Percentiles rank a stretch among this genome's conserved stretches.
Evolutionary conservation across 2,888 invertebrate species (phyloP).

Genomic region (Dryobota labecula): DNA sequence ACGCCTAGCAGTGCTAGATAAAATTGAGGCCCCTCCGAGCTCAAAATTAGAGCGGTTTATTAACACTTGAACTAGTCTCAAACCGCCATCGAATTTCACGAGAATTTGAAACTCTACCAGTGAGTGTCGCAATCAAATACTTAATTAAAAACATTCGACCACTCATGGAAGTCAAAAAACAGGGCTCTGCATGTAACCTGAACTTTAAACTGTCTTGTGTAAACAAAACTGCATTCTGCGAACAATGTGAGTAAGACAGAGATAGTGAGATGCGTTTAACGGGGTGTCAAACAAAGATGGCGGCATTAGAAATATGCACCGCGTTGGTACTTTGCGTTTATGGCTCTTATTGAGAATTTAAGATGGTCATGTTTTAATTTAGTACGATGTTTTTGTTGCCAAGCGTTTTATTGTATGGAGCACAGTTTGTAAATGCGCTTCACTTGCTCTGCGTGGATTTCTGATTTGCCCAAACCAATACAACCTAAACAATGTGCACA

Average conservation of each 20-base stretch:
- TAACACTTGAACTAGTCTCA: not conserved
- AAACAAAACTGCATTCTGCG: slow-evolving; percentile 65
- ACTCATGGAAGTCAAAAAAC: slow-evolving; percentile 44
- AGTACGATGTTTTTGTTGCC: slow-evolving; percentile 4
- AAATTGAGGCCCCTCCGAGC: not conserved
- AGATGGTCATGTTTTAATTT: slow-evolving; percentile 19
- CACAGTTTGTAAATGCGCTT: not conserved
- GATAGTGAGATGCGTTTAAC: slow-evolving; percentile 21
- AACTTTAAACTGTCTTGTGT: slow-evolving; percentile 58
- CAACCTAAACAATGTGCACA: no score
- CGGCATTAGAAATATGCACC: slow-evolving; percentile 39
- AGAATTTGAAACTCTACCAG: slow-evolving; percentile 30
- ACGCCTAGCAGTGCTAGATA: no score
- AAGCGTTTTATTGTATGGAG: not conserved
- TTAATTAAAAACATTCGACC: slow-evolving; percentile 25
- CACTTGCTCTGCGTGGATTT: not conserved
- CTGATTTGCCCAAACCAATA: not conserved
- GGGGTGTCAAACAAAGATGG: slow-evolving; percentile 41
- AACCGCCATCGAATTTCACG: not conserved
- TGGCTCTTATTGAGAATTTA: slow-evolving; percentile 24
- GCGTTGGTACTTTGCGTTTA: slow-evolving; percentile 26
- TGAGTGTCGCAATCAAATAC: slow-evolving; percentile 17
- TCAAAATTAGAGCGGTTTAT: not conserved
- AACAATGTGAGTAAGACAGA: slow-evolving; percentile 54
- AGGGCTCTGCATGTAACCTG: slow-evolving; percentile 36